Evolutionary conservation across 2,888 invertebrate genomes (phyloP).

Genomic region (Ceriagrion tenellum): DNA sequence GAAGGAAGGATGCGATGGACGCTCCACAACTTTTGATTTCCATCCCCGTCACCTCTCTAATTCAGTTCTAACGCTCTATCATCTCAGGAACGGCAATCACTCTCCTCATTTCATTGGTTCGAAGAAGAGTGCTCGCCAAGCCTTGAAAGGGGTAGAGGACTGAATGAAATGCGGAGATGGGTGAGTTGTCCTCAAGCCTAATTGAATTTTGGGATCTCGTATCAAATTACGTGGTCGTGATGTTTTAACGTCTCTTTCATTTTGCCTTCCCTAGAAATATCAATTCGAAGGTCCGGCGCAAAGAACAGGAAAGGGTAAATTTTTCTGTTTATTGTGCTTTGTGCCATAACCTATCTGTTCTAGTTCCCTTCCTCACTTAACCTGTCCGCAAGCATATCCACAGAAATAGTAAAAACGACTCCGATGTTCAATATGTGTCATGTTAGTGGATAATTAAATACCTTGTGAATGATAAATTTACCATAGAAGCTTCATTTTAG

Average conservation of each 20-base stretch:
- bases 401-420: no score
- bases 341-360: no score
- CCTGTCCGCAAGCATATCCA: no score
- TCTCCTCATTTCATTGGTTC: neutral
- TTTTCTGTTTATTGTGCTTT: neutral
- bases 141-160: neutral
- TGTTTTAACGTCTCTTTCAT: conserved; percentile 25
- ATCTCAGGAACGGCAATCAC: neutral
- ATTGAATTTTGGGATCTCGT: conserved; percentile 39
- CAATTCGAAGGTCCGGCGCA: conserved; percentile 19
- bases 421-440: no score
- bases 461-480: no score
- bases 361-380: no score
- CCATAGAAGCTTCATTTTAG: no score
- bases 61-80: neutral
- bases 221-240: conserved; percentile 28
- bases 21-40: no score
- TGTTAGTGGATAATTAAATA: no score
- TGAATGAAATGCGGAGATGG: neutral
- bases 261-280: neutral
- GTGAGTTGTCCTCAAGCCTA: neutral
- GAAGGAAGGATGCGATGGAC: no score
- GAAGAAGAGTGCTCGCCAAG: neutral
- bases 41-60: no score
- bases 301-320: neutral